A percentile compares a stretch with the other conserved stretches of the same genome.
These are phyloP conservation scores for Plestiodon gilberti DNA, from an alignment of 2,113 vertebrate genomes.

Conservation along the genomic window DNA sequence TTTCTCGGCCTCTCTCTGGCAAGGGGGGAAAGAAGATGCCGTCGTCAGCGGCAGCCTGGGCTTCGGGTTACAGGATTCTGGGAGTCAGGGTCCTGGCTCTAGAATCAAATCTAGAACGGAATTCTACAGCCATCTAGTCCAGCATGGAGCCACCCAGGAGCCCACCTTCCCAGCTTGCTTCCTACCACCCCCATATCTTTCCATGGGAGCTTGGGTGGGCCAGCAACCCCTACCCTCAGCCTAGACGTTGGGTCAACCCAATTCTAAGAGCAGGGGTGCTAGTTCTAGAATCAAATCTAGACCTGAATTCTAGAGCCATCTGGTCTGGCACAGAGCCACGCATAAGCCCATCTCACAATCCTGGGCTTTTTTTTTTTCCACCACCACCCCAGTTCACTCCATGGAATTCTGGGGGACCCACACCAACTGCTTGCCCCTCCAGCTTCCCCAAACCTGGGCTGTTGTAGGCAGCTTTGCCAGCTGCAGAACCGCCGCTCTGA, in stretches of 20 bases:
- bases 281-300: no score
- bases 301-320: no score
- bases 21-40: background rate
- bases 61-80: no score
- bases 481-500: background rate
- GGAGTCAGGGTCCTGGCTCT: background rate
- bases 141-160: no score
- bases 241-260: no score
- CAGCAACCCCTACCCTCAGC: no score
- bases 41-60: accelerated
- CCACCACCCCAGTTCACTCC: background rate
- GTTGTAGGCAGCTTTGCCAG: no score
- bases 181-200: no score
- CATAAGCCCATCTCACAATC: background rate
- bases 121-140: background rate
- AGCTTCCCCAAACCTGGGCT: background rate
- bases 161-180: no score
- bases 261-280: no score
- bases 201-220: no score
- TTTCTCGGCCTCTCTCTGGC: slow-evolving; percentile 30
- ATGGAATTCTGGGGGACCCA: background rate
- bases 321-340: background rate
- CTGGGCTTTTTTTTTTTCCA: background rate
- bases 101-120: background rate
- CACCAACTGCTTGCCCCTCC: no score